Base-by-base conservation (phyloP, 2,888 invertebrate species). In the Tiphia femorata region DNA sequence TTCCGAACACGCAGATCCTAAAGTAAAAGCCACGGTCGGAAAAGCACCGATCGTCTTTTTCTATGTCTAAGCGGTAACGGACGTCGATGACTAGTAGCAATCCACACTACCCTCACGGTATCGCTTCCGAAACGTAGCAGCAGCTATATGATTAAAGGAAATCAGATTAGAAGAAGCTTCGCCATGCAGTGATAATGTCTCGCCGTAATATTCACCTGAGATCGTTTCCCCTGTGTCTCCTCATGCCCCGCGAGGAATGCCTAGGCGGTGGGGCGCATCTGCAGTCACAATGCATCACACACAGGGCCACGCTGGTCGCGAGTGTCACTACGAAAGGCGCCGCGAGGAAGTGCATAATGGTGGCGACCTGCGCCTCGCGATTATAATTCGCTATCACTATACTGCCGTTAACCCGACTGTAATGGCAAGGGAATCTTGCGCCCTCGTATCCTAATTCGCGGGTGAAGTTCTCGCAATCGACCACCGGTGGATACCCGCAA, bases 241-340 rank as follows among this genome's bases (percentile, higher is more conserved):
- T 75, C 54, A 80, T 76, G 57, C 84, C 84, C 46, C 90, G 81
- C 2, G 87, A 86, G 29, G 90, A 89, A 57, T 90, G 89, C 55
- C 90, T 86, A 55, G 89, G 86, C 19, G 91, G 86, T 72, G 80
- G 91, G 85, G 87, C 88, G 85, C 85, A 93, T 68, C 90, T 88
- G 84, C 94, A 94, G 84, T 94, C 94, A 84, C 94, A 95, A 84
- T 94, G 94, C 88, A 94, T 89, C 56, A 94, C 91, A 84, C 94
- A 95, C 57, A 94, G 87, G 21, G 92, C 93, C 68, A 94, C 90
- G 53, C 94, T 94, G 65, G 94, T 93, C 74, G 93, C 91, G 69
- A 93, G 87, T 49, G 94, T 93, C 77, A 94, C 88, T 77, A 93
- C 91, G 84, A 95, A 90, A 61, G 94, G 94, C 73, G 94, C 89